phyloP scores from a whole-genome alignment of 2,113 vertebrate genomes.

The Lagenorhynchus albirostris region DNA sequence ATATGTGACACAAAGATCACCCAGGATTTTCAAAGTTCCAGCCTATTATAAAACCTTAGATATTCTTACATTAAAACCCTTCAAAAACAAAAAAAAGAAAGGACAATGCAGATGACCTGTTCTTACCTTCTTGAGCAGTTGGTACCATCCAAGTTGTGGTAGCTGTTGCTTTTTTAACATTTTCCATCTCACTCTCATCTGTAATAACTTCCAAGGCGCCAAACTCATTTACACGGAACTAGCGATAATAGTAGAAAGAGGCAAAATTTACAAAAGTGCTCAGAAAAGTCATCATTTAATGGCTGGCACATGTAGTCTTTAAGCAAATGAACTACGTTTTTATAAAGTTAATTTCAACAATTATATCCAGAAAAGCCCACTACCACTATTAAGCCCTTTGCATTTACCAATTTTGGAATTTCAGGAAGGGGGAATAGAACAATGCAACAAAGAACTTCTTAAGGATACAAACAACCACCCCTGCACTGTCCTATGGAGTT shows the following conservation, averaged over 20 bases:
- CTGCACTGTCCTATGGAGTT: fast-evolving
- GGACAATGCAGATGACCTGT: background rate
- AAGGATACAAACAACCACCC: background rate
- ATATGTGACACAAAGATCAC: conserved; percentile 11
- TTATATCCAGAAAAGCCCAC: background rate
- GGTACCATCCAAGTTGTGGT: conserved; percentile 92
- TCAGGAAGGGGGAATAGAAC: background rate
- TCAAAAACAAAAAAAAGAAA: background rate
- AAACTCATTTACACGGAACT: conserved; percentile 99
- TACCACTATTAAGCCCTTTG: background rate
- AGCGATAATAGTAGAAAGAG: conserved; percentile 52
- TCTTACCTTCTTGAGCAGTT: conserved; percentile 88
- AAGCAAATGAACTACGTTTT: background rate
- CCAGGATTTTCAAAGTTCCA: conserved; percentile 33
- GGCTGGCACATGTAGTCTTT: background rate
- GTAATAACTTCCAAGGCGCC: conserved; percentile 97
- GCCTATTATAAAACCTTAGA: background rate
- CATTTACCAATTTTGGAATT: background rate
- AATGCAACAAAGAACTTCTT: background rate
- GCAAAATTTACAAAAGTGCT: background rate
- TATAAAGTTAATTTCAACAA: background rate
- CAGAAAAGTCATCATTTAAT: background rate
- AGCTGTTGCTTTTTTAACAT: conserved; percentile 89
- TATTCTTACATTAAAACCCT: background rate
- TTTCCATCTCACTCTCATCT: conserved; percentile 91